Base-by-base conservation (phyloP, 2,113 vertebrate genomes). In the Climacteris rufus region DNA sequence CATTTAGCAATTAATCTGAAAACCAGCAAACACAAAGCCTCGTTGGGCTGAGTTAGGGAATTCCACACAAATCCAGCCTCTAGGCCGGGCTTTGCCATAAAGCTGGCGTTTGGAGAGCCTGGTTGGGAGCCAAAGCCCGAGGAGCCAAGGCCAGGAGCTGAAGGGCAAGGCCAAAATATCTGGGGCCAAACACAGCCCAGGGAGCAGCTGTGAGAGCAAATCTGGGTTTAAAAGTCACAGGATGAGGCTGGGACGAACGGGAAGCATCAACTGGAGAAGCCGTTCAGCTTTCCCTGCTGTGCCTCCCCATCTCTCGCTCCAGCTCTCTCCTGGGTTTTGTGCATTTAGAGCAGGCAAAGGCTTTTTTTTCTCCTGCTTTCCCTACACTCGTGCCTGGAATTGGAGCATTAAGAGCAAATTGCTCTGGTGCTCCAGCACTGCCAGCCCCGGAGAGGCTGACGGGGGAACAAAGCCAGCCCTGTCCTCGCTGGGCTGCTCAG, bases 381-480 rank as follows among this genome's bases (percentile, higher is more conserved):
- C 21, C 7, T 63, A 11, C 30, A 0, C 31, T 90, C 3, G 0
- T 44, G 44, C 65, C 18, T 19, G 53, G 72, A 79, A 44, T 13
- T 1, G 8, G 93, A 80, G 71, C 61, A 3, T 31, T 40, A 40
- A 45, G 88, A 90, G 91, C 22, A 6, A 87, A 56, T 9, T 20
- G 57, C 61, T 0, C 17, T 5, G 57, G 24, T 63, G n/a, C 69
- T 72, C 61, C 86, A 15, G 91, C 23, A 2, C 56, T 83, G 87
- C 54, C 87, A 65, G 39, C 57, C 23, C 50, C 5, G 2, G 2
- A 2, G 24, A 33, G 68, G 87, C 68, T 74, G 88, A 35, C 0
- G 19, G 65, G 4, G 57, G 3, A 61, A 95, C 96, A 97, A 95
- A 94, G 95, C 6, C 87, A 78, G 81, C 81, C 87, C 81, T 96